phyloP scores from a whole-genome alignment of 2,797 vertebrate genomes.

The Acanthurus leucopareius region DNA sequence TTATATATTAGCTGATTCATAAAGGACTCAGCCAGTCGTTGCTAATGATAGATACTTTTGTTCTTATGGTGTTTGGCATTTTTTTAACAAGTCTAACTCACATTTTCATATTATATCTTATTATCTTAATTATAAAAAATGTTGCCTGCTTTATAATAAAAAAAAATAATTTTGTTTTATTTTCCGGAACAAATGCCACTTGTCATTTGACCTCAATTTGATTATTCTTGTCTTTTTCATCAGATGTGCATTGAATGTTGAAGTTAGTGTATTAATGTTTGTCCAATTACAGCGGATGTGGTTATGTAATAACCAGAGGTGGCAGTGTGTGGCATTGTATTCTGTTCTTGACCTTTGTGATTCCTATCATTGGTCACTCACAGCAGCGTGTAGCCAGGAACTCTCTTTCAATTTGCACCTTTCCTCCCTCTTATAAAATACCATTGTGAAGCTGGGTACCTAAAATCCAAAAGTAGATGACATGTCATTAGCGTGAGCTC shows the following conservation, averaged over 20 bases:
- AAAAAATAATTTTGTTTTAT: background rate
- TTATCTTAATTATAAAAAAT: background rate
- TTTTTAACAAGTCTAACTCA: background rate
- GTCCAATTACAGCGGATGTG: background rate
- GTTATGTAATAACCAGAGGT: constrained; percentile 11
- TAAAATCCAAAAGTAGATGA: constrained; percentile 54
- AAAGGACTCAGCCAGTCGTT: too few relatives aligned
- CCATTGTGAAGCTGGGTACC: constrained; percentile 14
- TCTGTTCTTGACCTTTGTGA: background rate
- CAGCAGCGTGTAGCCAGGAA: background rate
- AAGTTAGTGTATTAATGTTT: constrained; percentile 4
- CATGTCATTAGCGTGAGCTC: constrained; percentile 50
- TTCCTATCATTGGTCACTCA: background rate
- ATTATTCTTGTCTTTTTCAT: background rate
- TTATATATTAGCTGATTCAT: background rate
- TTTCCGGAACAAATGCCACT: background rate
- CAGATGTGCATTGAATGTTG: background rate
- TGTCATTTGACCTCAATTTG: background rate
- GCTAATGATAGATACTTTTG: background rate
- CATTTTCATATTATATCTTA: background rate
- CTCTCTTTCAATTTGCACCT: background rate
- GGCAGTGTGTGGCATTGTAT: background rate
- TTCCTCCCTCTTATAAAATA: constrained; percentile 6
- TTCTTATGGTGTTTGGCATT: background rate
- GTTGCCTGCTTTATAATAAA: background rate